Conservation (phyloP, 2,888 invertebrate genomes). For the Chydorus sphaericus region DNA sequence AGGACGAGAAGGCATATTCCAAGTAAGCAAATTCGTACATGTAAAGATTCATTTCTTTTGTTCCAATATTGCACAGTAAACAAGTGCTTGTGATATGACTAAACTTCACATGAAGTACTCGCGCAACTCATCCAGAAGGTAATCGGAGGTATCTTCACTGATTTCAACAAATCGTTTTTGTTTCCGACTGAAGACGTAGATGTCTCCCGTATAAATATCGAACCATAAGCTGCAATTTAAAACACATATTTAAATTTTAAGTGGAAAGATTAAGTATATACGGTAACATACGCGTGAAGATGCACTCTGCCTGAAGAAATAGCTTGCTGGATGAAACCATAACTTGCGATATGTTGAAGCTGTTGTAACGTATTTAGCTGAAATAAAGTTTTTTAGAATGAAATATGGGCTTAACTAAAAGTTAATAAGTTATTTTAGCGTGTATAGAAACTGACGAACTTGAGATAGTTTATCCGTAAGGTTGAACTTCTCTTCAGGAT, state of each 20-base stretch:
- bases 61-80: too few relatives aligned
- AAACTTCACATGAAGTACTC: slow-evolving; percentile 43
- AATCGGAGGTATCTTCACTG: slow-evolving; percentile 62
- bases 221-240: slow-evolving; percentile 59
- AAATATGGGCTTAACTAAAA: background rate
- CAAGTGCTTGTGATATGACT: too few relatives aligned
- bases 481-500: slow-evolving; percentile 75
- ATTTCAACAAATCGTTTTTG: slow-evolving; percentile 72
- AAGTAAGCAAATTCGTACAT: too few relatives aligned
- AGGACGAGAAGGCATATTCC: too few relatives aligned
- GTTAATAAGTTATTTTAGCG: background rate
- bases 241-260: background rate
- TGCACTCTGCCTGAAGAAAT: slow-evolving; percentile 66
- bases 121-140: slow-evolving; percentile 56
- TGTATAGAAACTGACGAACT: slow-evolving; percentile 34
- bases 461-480: slow-evolving; percentile 87
- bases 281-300: slow-evolving; percentile 53
- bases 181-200: slow-evolving; percentile 81
- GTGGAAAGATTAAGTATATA: background rate
- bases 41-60: too few relatives aligned
- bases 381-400: background rate
- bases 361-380: slow-evolving; percentile 81
- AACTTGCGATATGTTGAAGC: slow-evolving; percentile 80
- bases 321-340: slow-evolving; percentile 71
- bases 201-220: slow-evolving; percentile 91